These are phyloP conservation scores for Amblyraja radiata DNA, from an alignment of 2,797 vertebrate genomes.

Conservation along the genomic window DNA sequence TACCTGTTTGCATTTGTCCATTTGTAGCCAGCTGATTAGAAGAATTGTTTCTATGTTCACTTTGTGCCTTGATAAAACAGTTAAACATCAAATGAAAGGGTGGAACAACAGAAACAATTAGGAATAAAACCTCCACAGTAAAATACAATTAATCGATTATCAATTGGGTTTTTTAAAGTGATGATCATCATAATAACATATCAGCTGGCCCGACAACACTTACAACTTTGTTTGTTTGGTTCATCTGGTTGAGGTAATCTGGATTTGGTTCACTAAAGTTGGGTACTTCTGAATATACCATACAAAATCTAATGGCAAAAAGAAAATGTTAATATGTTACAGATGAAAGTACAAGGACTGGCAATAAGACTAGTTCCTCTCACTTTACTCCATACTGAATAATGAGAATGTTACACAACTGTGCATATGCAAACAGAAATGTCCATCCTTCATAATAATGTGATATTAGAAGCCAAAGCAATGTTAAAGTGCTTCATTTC, in stretches of 20 bases:
- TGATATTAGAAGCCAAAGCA: too few species aligned
- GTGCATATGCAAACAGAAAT: neutral
- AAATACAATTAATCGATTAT: neutral
- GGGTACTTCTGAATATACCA: conserved; percentile 98
- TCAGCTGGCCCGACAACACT: conserved; percentile 46
- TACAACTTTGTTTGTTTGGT: conserved; percentile 80
- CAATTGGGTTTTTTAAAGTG: too few species aligned
- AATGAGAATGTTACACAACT: neutral
- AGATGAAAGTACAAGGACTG: neutral
- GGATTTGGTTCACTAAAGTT: conserved; percentile 97
- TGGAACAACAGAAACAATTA: neutral
- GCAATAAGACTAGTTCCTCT: neutral
- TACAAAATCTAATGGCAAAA: conserved; percentile 80
- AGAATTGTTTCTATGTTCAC: conserved; percentile 82
- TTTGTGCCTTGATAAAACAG: conserved; percentile 65
- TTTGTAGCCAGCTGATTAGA: conserved; percentile 76
- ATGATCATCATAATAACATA: neutral
- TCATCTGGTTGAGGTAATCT: conserved; percentile 70
- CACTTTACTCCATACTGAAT: neutral
- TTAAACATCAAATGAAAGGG: conserved; percentile 38
- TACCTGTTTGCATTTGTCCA: conserved; percentile 75
- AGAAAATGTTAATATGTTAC: conserved; percentile 32
- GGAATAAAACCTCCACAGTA: neutral
- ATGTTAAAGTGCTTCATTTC: neutral
- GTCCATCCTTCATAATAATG: neutral